These are phyloP conservation scores for Zapus hudsonius DNA, from an alignment of 2,113 vertebrate species.

Conservation along the genomic window DNA sequence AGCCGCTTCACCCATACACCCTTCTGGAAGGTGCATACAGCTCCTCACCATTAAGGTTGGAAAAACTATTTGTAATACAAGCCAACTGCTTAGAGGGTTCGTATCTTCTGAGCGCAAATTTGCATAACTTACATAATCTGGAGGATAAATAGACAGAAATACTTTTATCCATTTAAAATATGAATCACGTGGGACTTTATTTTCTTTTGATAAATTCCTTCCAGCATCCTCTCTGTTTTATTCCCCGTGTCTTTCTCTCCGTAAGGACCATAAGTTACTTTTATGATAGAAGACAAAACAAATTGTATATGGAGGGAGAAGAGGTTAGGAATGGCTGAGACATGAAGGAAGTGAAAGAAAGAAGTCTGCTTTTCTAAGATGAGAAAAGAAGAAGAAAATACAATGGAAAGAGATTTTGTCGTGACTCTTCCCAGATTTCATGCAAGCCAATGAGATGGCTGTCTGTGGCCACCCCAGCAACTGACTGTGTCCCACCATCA, in stretches of 20 bases:
- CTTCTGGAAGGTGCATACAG: too few relatives aligned
- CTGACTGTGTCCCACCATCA: neutral
- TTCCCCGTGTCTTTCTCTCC: neutral
- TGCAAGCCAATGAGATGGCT: neutral
- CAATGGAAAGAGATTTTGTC: neutral
- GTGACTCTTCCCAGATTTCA: neutral
- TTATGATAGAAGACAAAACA: neutral
- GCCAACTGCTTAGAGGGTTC: neutral
- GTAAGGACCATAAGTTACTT: neutral
- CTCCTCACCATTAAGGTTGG: neutral
- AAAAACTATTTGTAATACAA: neutral
- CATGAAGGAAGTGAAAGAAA: neutral
- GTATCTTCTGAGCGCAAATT: neutral
- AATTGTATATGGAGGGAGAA: neutral
- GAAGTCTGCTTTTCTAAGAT: neutral
- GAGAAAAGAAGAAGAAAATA: constrained; percentile 29
- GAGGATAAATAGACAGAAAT: constrained; percentile 5
- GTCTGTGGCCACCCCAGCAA: neutral
- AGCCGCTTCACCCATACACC: neutral
- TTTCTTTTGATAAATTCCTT: neutral
- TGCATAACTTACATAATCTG: neutral
- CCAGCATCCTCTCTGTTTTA: neutral
- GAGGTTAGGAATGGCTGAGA: neutral
- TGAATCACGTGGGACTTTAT: neutral
- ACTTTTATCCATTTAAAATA: constrained; percentile 23